Base-by-base conservation (phyloP, 2,888 invertebrate species). In the Julus scandinavius region DNA sequence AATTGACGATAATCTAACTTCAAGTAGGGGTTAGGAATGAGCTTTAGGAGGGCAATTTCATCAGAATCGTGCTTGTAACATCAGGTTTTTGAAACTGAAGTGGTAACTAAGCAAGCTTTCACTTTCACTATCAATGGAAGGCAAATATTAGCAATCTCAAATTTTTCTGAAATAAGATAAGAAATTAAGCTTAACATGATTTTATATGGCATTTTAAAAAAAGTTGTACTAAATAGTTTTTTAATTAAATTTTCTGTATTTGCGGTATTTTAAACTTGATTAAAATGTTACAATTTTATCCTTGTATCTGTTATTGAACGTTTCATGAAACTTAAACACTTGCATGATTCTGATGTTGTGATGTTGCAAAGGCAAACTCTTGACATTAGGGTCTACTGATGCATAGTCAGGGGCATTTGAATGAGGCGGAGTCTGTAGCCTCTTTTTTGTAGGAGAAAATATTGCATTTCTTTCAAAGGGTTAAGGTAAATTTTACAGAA, bases 401-500 rank as follows among this genome's bases (percentile, higher is more conserved):
- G 45, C 7, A 54, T 54, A 17, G 54, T 54, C 38, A 40, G 38
- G 80, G 80, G 80, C 80, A 40, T 80, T 80, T 80, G 0, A 38
- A 38, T 13, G 9, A 38, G 80, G 80, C 80, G 80, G 80, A 80
- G 80, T 40, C 38, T 38, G 80, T 80, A 80, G 80, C 80, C 80
- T 80, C 80, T 80, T 80, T 80, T 80, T 80, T 80, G 80, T 80
- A 80, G 80, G 80, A 38, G 38, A 80, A 80, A 80, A 38, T 38
- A 38, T 29, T 80, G 80, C 29, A 38, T 80, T 80, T 80, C 80
- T 80, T 40, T 80, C 80, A 38, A 38, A 38, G 80, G 80, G 80
- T 80, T 80, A 80, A 80, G 80, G 80, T 80, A 80, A 80, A 80
- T 80, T 80, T 80, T 80, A 80, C 80, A 80, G 15, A 80, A 80